Evolutionary conservation across 1,140 invertebrate species (phyloP).

Genomic region (Phenacoccus solenopsis): DNA sequence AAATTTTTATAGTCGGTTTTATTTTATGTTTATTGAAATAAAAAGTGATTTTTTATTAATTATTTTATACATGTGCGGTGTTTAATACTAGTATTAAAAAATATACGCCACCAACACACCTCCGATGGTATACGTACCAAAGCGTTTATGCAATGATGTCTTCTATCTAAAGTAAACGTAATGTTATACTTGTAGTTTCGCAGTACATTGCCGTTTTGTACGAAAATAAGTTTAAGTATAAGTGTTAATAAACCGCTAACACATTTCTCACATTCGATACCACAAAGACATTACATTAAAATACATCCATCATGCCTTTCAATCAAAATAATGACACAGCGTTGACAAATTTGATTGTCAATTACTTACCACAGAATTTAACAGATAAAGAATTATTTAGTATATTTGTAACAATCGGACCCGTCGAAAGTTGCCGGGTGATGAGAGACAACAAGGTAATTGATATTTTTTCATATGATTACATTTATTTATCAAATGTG

Average conservation of each 20-base stretch:
- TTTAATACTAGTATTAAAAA: no score
- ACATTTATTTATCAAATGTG: not conserved
- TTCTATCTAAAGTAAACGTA: no score
- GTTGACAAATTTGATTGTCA: slow-evolving; percentile 80
- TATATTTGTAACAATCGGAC: slow-evolving; percentile 75
- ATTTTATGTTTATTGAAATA: no score
- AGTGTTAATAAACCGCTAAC: not conserved
- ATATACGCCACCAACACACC: no score
- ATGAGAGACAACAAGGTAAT: slow-evolving; percentile 77
- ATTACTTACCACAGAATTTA: slow-evolving; percentile 88
- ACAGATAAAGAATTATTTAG: slow-evolving; percentile 79
- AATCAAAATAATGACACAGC: slow-evolving; percentile 29
- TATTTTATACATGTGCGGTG: no score
- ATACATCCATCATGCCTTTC: not conserved
- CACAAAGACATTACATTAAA: not conserved
- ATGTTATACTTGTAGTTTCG: no score
- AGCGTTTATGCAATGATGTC: no score
- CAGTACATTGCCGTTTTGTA: not conserved
- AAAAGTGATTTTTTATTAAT: no score
- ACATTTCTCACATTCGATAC: not conserved
- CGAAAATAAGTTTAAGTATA: not conserved
- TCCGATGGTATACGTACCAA: no score
- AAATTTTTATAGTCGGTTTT: no score
- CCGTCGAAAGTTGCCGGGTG: slow-evolving; percentile 77
- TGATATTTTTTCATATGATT: not conserved